Conservation (phyloP, 2,113 vertebrate species). For the Madoqua kirkii region DNA sequence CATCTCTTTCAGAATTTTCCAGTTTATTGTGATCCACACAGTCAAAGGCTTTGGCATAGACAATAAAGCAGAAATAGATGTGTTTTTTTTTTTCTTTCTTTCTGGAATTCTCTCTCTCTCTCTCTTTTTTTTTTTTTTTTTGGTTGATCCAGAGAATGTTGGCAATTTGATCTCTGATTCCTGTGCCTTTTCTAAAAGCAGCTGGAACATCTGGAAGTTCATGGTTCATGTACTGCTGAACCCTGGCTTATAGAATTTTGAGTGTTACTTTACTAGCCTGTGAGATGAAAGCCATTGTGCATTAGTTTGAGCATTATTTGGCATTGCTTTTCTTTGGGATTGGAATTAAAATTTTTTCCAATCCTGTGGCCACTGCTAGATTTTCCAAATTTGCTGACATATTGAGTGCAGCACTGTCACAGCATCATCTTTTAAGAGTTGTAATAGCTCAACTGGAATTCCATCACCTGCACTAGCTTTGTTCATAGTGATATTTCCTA, state of each 20-base stretch:
- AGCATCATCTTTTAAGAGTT: not conserved
- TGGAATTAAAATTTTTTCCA: not conserved
- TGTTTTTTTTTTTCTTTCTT: not conserved
- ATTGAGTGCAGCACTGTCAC: not conserved
- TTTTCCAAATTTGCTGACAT: not conserved
- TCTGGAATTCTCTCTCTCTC: not conserved
- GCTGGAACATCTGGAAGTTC: not conserved
- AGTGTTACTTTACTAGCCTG: not conserved
- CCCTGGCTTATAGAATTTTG: not conserved
- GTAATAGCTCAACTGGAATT: not conserved
- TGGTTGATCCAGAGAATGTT: accelerated
- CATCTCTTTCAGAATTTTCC: not conserved
- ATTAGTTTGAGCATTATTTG: not conserved
- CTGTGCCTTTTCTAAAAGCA: not conserved
- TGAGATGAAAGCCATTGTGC: not conserved
- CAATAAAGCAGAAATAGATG: not conserved
- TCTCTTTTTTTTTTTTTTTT: too few species aligned
- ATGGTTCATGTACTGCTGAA: not conserved
- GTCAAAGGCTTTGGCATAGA: not conserved
- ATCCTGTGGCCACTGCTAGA: not conserved
- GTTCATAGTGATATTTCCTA: not conserved
- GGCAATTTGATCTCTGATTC: not conserved
- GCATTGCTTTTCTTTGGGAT: not conserved
- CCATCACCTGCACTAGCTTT: not conserved
- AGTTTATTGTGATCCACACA: not conserved